A percentile compares a stretch with the other conserved stretches of the same genome.
phyloP scores from a whole-genome alignment of 1,140 invertebrate species.

The Platyscapa corneri region DNA sequence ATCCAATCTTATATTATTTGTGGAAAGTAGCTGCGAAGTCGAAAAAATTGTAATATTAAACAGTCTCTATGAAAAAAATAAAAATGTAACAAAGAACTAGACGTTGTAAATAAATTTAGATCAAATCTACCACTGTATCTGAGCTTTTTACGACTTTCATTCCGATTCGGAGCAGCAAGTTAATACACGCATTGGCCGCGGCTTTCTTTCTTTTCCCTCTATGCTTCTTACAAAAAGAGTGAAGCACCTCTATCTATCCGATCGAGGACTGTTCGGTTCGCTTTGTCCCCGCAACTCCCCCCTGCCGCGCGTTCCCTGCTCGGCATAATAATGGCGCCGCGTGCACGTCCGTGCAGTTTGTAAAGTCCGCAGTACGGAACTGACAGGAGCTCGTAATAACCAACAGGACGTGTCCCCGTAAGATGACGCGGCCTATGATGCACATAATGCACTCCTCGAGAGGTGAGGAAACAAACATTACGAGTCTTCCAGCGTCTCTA shows the following conservation, averaged over 20 bases:
- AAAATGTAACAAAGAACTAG: slow-evolving; percentile 45
- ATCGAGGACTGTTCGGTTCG: background rate
- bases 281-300: background rate
- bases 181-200: background rate
- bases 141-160: background rate
- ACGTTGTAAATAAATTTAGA: slow-evolving; percentile 47
- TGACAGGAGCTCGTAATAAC: background rate
- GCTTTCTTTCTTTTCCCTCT: background rate
- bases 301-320: background rate
- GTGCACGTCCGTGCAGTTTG: background rate
- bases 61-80: slow-evolving; percentile 23
- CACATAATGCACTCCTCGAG: background rate
- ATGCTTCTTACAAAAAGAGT: background rate
- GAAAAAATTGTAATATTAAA: slow-evolving; percentile 25
- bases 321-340: slow-evolving; percentile 2
- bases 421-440: background rate
- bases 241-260: background rate
- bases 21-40: slow-evolving; percentile 13
- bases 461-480: background rate
- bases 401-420: background rate
- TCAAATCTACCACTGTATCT: slow-evolving; percentile 18
- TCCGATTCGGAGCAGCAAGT: background rate
- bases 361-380: background rate
- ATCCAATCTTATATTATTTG: background rate
- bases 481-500: background rate